Base-by-base conservation (phyloP, 2,888 invertebrate genomes). In the Dioctria linearis region DNA sequence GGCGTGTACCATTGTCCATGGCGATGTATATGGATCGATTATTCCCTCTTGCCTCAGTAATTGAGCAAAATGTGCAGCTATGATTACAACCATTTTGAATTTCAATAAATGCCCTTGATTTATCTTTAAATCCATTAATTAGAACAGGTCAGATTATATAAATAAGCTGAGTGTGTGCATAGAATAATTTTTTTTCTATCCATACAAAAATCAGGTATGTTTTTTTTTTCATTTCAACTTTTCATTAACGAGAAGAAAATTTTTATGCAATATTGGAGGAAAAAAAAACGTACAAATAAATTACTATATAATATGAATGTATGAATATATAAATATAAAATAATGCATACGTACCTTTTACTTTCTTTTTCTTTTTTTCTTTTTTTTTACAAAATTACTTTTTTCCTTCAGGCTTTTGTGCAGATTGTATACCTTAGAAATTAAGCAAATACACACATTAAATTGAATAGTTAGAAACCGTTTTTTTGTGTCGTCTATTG, bases 311-410 rank as follows among this genome's bases (percentile, higher is more conserved):
- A 11, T n/a, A 54, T 11, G 5, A 46, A 46, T 46, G 8, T 2
- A 11, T n/a, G 5, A 25, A 13, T 5, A 61, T 11, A 11, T 54
- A n/a, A 11, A 46, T 11, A 54, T 54, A 54, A 61, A 61, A 61
- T 61, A 61, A 11, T 61, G 61, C 61, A 61, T 61, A 61, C 61
- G 61, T 61, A 61, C 61, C 61, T 61, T n/a, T 25, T 25, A 25
- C 25, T 1, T 25, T n/a, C n/a, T n/a, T n/a, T n/a, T n/a, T n/a
- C n/a, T n/a, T 25, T 25, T 25, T 25, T 25, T 25, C 2, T 25
- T 25, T 0, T 25, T 25, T 25, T 57, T 37, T 25, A 61, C 61
- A 37, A 25, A 61, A 25, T 8, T 59, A 59, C 9, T 9, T 46
- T 6, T 46, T 5, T 46, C 1, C 9, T 46, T 59, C 4, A 61